Conservation (phyloP, 2,888 invertebrate species). For the Hirtodrosophila cameraria region DNA sequence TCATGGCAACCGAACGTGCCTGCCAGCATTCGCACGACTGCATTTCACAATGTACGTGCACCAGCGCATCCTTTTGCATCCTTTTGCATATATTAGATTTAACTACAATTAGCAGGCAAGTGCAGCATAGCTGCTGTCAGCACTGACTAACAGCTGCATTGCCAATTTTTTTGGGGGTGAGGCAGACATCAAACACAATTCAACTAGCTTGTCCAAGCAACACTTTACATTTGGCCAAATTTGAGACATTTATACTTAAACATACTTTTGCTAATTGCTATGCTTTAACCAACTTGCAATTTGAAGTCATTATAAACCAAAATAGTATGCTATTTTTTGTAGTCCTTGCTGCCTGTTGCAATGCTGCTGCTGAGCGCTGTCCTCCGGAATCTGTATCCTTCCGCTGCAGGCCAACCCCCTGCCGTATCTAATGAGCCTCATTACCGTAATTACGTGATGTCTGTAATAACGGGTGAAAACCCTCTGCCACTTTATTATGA, state of each 20-base stretch:
- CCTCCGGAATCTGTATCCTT: constrained; percentile 10
- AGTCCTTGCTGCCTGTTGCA: constrained; percentile 2
- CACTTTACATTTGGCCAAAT: background rate
- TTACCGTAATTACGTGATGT: constrained; percentile 65
- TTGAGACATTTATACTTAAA: constrained; percentile 6
- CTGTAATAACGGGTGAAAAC: constrained; percentile 36
- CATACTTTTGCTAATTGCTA: constrained; percentile 15
- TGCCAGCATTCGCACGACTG: constrained; percentile 2
- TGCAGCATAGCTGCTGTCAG: constrained; percentile 22
- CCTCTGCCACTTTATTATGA: constrained; percentile 29
- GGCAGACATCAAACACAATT: constrained; percentile 5
- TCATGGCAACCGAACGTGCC: constrained; percentile 21
- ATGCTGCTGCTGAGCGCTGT: constrained; percentile 7
- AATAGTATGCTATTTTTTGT: constrained; percentile 2
- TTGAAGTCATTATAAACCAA: constrained; percentile 16
- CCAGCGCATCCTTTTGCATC: constrained; percentile 19
- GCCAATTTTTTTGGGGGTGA: constrained; percentile 6
- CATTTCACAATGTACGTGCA: constrained; percentile 26
- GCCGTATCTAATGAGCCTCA: constrained; percentile 67
- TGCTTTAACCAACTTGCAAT: constrained; percentile 9
- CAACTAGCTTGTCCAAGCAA: background rate
- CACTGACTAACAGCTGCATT: constrained; percentile 25
- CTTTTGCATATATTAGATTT: constrained; percentile 56
- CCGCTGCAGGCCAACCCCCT: constrained; percentile 4
- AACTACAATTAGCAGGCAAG: constrained; percentile 50